A percentile compares a stretch with the other conserved stretches of the same genome.
These are phyloP conservation scores for Guaruba guarouba DNA, from an alignment of 2,113 vertebrate species.

Conservation along the genomic window DNA sequence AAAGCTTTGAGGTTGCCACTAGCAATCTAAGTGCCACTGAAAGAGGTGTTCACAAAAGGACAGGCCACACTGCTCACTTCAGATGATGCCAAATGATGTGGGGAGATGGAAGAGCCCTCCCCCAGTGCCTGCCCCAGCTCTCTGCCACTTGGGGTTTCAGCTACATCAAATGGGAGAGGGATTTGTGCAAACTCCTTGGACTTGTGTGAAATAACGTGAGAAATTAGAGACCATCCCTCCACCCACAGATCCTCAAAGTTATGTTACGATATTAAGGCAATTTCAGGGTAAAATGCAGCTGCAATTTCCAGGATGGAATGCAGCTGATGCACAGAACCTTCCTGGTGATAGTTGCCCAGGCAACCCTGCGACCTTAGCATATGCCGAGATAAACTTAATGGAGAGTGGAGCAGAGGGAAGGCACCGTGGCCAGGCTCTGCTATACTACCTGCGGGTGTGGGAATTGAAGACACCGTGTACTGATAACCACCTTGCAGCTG, in stretches of 20 bases:
- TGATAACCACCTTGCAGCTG: neutral
- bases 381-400: neutral
- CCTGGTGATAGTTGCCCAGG: neutral
- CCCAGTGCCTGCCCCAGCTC: neutral
- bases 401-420: neutral
- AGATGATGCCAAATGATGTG: neutral
- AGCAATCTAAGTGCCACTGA: neutral
- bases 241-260: neutral
- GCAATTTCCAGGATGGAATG: neutral
- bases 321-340: neutral
- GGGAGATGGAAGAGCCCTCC: neutral
- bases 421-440: neutral
- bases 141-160: rapidly evolving
- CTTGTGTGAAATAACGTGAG: neutral
- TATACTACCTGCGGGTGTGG: neutral
- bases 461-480: neutral
- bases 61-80: neutral
- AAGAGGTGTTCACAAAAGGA: neutral
- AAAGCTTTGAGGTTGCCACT: neutral
- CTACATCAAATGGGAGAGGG: neutral
- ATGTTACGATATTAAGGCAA: neutral
- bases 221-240: neutral
- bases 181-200: neutral
- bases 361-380: neutral
- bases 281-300: neutral